Evolutionary conservation across 2,888 invertebrate species (phyloP).

Genomic region (Nemotelus nigrinus): DNA sequence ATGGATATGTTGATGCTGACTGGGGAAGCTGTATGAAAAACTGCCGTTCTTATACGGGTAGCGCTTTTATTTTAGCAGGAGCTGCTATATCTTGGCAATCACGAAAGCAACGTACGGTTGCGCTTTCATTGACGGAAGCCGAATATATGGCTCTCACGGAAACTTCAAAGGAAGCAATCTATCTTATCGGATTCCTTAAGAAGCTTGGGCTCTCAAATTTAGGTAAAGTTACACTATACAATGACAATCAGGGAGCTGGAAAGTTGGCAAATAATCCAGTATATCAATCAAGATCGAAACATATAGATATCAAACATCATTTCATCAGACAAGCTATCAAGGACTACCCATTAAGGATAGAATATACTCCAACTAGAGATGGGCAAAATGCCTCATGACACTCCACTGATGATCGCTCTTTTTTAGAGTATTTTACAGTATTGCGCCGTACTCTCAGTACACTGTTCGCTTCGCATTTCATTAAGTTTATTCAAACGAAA

Average conservation of each 20-base stretch:
- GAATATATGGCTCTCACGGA: conserved; percentile 31
- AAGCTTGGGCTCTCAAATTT: not conserved
- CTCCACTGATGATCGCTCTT: no score
- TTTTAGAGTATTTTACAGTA: no score
- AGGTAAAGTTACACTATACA: not conserved
- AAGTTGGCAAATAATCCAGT: not conserved
- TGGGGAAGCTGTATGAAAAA: conserved; percentile 38
- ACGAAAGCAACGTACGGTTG: conserved; percentile 25
- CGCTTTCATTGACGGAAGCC: conserved; percentile 19
- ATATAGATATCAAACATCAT: conserved; percentile 30
- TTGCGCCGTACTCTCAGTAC: no score
- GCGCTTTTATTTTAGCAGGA: conserved; percentile 12
- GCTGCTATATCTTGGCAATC: conserved; percentile 28
- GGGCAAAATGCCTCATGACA: no score
- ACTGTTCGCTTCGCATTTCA: no score
- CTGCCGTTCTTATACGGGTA: conserved; percentile 16
- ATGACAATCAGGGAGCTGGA: conserved; percentile 23
- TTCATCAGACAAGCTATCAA: not conserved
- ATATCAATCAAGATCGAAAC: conserved; percentile 25
- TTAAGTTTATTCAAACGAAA: no score
- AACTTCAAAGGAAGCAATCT: conserved; percentile 20
- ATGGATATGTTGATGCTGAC: conserved; percentile 49
- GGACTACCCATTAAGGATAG: no score
- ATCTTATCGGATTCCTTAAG: conserved; percentile 1
- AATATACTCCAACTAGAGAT: no score